phyloP scores from a whole-genome alignment of 1,140 invertebrate species.

The Ceratosolen fusciceps region DNA sequence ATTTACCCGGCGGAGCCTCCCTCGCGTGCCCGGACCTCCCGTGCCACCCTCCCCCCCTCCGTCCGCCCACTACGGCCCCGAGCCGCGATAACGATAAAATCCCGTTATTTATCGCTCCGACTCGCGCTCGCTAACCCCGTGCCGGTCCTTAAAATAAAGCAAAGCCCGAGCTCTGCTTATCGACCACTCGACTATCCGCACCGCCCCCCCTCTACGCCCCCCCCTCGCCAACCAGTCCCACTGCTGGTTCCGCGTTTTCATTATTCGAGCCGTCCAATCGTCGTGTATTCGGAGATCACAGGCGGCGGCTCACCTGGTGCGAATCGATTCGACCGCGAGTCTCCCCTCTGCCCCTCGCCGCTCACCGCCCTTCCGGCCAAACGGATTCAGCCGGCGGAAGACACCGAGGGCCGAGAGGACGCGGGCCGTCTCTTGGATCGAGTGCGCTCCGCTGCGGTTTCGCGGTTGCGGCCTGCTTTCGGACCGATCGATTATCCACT shows the following conservation, averaged over 20 bases:
- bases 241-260: neutral
- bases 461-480: slow-evolving; percentile 26
- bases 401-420: neutral
- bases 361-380: neutral
- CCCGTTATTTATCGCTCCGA: neutral
- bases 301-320: neutral
- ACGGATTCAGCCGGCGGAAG: neutral
- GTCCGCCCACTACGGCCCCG: neutral
- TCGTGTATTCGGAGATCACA: too few relatives aligned
- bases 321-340: neutral
- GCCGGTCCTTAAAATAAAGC: neutral
- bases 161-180: neutral
- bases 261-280: too few relatives aligned
- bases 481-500: slow-evolving; percentile 45
- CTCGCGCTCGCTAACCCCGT: too few relatives aligned
- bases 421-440: slow-evolving; percentile 1
- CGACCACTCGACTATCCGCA: neutral
- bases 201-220: neutral
- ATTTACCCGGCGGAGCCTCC: too few relatives aligned
- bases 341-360: too few relatives aligned
- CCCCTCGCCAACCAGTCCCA: neutral
- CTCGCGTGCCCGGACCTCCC: too few relatives aligned
- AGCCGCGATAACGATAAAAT: neutral
- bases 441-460: slow-evolving; percentile 23
- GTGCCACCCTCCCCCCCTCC: neutral